Evolutionary conservation across 2,888 invertebrate species (phyloP).

Genomic region (Norana najaformis): DNA sequence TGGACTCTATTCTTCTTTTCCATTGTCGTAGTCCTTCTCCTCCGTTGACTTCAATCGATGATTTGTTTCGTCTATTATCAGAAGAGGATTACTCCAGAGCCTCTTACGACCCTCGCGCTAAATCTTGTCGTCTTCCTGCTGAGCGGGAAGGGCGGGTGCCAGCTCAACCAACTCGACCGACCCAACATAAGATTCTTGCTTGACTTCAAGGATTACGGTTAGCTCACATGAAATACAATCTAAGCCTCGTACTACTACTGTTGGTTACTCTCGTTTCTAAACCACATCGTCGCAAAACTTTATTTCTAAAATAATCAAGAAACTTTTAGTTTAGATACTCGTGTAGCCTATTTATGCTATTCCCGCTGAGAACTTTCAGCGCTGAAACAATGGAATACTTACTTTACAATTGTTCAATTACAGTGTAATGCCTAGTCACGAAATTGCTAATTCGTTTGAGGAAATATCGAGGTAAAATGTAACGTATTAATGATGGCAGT

Average conservation of each 20-base stretch:
- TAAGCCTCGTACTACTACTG: neutral
- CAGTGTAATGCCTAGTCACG: no score
- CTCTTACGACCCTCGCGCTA: neutral
- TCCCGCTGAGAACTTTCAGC: no score
- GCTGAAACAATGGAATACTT: no score
- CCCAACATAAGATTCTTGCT: neutral
- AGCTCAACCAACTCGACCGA: neutral
- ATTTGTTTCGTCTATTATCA: neutral
- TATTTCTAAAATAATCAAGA: neutral
- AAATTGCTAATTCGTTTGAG: no score
- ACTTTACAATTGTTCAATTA: no score
- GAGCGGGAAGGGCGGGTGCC: neutral
- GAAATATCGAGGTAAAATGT: no score
- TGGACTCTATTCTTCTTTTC: neutral
- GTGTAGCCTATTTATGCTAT: no score
- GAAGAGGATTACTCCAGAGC: neutral
- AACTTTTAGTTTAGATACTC: neutral
- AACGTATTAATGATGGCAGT: no score
- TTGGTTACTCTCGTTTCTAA: neutral
- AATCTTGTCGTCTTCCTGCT: neutral
- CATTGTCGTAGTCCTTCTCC: neutral
- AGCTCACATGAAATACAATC: neutral
- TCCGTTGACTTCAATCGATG: neutral
- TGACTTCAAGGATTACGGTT: neutral
- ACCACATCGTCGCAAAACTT: neutral